Percentiles rank a stretch among this genome's conserved stretches.
phyloP scores from a whole-genome alignment of 2,888 invertebrate genomes.

The Agonopterix subpropinquella region DNA sequence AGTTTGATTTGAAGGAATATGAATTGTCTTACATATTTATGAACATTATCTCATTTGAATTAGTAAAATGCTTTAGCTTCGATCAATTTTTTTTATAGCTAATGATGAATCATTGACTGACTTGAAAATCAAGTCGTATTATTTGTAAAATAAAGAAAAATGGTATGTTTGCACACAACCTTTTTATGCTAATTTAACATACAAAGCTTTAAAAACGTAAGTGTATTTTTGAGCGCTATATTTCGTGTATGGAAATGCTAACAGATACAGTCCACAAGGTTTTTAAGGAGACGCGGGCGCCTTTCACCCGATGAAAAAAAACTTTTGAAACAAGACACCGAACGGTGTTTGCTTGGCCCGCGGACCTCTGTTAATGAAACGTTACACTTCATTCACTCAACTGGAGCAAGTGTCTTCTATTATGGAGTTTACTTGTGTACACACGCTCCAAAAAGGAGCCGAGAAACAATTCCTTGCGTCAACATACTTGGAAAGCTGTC shows the following conservation, averaged over 20 bases:
- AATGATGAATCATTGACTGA: no score
- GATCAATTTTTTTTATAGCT: no score
- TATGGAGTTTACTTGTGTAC: slow-evolving; percentile 23
- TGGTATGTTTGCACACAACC: slow-evolving; percentile 6
- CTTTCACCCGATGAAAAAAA: slow-evolving; percentile 60
- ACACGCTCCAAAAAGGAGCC: slow-evolving; percentile 15
- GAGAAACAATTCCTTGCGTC: slow-evolving; percentile 11
- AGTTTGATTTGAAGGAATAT: no score
- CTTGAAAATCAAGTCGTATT: no score
- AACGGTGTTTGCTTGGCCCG: slow-evolving; percentile 47
- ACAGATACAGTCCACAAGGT: slow-evolving; percentile 61
- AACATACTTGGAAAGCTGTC: slow-evolving; percentile 6
- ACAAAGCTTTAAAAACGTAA: no score
- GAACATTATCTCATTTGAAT: no score
- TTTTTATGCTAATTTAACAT: no score
- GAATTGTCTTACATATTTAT: no score
- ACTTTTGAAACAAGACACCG: slow-evolving; percentile 64
- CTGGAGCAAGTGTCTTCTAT: slow-evolving; percentile 42
- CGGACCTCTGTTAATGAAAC: slow-evolving; percentile 57
- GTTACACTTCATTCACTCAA: slow-evolving; percentile 61
- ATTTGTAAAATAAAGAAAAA: no score
- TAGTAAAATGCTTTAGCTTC: no score
- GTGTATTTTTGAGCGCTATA: slow-evolving; percentile 29
- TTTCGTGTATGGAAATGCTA: slow-evolving; percentile 48
- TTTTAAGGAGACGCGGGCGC: slow-evolving; percentile 63